Evolutionary conservation across 2,888 invertebrate species (phyloP).

Genomic region (Iselma pallidipennis): DNA sequence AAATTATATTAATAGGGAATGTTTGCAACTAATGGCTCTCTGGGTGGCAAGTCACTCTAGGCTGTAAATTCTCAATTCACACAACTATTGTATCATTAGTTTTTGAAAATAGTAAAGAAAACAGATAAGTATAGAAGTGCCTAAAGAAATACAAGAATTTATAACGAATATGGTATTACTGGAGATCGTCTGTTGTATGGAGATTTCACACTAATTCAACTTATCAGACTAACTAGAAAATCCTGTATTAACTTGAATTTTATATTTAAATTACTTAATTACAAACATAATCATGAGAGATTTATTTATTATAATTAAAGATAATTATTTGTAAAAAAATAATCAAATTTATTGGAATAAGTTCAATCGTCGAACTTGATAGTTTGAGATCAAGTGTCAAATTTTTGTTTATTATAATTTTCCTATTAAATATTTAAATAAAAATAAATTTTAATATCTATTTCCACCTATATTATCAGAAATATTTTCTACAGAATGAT

Average conservation of each 20-base stretch:
- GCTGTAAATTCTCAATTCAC: background rate
- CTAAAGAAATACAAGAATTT: no score
- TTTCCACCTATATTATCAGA: background rate
- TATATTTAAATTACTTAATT: no score
- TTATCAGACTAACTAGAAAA: no score
- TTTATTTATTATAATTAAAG: background rate
- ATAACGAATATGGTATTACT: no score
- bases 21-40: background rate
- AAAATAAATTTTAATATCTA: background rate
- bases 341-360: background rate
- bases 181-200: no score
- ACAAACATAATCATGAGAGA: no score
- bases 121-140: no score
- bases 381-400: background rate
- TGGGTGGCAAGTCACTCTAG: background rate
- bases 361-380: background rate
- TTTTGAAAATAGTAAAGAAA: no score
- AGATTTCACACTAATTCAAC: no score
- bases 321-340: background rate
- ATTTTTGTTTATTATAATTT: background rate
- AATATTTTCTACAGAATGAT: background rate
- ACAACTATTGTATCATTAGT: background rate
- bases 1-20: background rate
- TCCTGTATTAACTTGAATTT: no score
- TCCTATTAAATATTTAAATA: background rate